A percentile compares a stretch with the other conserved stretches of the same genome.
These are phyloP conservation scores for Australoheros facetus DNA, from an alignment of 2,797 vertebrate genomes.

Conservation along the genomic window DNA sequence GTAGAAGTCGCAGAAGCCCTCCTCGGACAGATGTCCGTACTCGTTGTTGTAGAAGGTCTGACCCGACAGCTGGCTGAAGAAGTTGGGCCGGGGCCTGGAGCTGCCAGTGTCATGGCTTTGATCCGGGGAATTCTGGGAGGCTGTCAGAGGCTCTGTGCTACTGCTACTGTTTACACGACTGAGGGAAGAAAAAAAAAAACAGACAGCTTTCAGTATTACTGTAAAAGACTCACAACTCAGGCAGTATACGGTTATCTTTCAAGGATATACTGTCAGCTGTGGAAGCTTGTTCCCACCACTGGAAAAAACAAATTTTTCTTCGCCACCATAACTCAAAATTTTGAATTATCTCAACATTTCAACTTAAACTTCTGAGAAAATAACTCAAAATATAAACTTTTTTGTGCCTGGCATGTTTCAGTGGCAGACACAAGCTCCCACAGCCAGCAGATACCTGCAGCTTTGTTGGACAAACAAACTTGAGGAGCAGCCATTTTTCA, in stretches of 20 bases:
- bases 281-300: neutral
- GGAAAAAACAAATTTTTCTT: neutral
- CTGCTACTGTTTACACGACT: constrained; percentile 80
- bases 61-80: constrained; percentile 85
- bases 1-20: constrained; percentile 83
- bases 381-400: no score
- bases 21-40: constrained; percentile 91
- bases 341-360: no score
- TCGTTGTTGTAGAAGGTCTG: constrained; percentile 98
- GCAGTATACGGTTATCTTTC: neutral
- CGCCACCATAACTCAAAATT: no score
- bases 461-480: no score
- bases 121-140: constrained; percentile 68
- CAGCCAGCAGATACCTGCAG: no score
- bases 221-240: neutral
- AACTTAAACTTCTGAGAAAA: no score
- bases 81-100: constrained; percentile 73
- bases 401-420: no score
- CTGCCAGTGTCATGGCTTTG: constrained; percentile 59
- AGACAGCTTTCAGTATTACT: neutral
- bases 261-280: neutral
- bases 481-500: no score
- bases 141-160: constrained; percentile 78
- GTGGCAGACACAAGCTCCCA: no score
- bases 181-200: neutral